Evolutionary conservation across 1,140 invertebrate species (phyloP), one percentile per base, ranked within the genome.

Genomic region (Philotrypesis tridentata): DNA sequence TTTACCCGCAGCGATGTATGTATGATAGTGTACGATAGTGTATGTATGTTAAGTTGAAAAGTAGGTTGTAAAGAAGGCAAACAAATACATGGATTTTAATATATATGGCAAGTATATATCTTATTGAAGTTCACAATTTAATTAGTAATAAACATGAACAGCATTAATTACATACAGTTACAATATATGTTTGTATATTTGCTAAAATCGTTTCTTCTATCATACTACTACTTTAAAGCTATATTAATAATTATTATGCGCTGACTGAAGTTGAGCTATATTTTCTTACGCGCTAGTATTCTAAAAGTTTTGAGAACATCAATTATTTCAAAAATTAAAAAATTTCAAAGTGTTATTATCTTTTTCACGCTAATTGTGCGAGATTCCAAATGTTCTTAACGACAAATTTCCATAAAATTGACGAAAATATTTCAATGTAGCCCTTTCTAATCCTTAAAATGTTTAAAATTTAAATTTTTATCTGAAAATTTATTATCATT

Each of bases 111-210:
- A 21, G 29, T n/a, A n/a, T 79, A 61, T 61, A 61, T 40, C 71
- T 79, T 79, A 79, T 79, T 79, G 43, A 79, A 79, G 33, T 61
- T 9, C 67, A 61, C n/a, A 71, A 71, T 11, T 60, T 23, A 60
- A 60, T 68, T 37, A 27, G 14, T 71, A 55, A 71, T 79, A 29
- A 33, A 71, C 31, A 79, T 79, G n/a, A 79, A 7, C 25, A 71
- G 43, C 43, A 21, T 33, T 21, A 48, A 61, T 70, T 79, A 79
- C n/a, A n/a, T 71, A 79, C 27, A 78, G 25, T 70, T 67, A 33
- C 21, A 48, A 61, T 67, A 67, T 33, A 25, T n/a, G 33, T 37
- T 37, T 5, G 33, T 5, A 37, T 33, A 29, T n/a, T 27, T 31
- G 3, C 25, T 60, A 73, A 1, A n/a, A 29, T 43, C 7, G 11